Base-by-base conservation (phyloP, 2,113 vertebrate species). In the Hydrolagus affinis region DNA sequence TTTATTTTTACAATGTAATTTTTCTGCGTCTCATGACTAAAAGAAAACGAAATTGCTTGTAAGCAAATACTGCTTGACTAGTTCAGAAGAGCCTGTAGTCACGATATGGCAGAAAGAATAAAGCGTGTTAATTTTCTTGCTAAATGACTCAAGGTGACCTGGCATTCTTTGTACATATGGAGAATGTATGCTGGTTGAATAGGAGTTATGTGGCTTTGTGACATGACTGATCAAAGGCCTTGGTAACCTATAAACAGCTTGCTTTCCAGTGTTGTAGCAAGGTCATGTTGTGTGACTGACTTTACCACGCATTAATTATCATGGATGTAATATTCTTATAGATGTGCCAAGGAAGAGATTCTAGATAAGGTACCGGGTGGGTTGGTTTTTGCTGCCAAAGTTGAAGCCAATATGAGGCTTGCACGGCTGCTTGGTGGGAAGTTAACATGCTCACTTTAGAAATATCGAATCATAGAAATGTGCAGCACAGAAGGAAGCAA, bases 71-170 rank as follows among this genome's bases (percentile, higher is more conserved):
- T 0, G 25, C 12, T 72, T 72, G 70, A 72, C n/a, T 30, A 28
- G 15, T 72, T 72, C 30, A 72, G 70, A 21, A 44, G 17, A 21
- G 17, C 56, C 9, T 75, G 73, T 56, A 32, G n/a, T 56, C 32
- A 75, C 56, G 32, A 21, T 75, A 75, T 21, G 32, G 19, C 14
- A 17, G 73, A 75, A 56, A 75, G 30, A 57, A 56, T 21, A 75
- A 75, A 75, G 15, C 2, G 32, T 21, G 32, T 75, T 75, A 75
- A 75, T 75, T 75, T 75, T 56, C 73, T 56, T 75, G 73, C 73
- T 57, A 75, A 75, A 75, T 75, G 73, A 56, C 70, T 30, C 70
- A 28, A 72, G 70, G 25, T 72, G 70, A 72, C 70, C 70, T 72
- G 25, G 70, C 70, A 72, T 72, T 72, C 25, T 30, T 72, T 72